Conservation (phyloP, 2,113 vertebrate species). For the Merops nubicus region DNA sequence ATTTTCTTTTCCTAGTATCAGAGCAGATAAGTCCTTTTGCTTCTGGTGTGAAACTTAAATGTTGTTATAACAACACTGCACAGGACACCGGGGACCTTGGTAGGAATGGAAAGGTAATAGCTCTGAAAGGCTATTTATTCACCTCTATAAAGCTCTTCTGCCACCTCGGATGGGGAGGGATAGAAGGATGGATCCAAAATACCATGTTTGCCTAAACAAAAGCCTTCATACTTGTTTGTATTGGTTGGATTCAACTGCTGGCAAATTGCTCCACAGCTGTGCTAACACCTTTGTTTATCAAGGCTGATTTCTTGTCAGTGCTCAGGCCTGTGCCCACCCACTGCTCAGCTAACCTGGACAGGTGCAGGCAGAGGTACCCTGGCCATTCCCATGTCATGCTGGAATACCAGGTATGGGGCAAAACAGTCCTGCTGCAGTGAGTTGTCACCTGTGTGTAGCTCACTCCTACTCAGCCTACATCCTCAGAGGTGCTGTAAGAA, state of each 20-base stretch:
- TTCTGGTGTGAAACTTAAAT: background rate
- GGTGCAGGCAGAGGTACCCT: background rate
- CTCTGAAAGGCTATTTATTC: background rate
- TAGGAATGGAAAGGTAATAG: background rate
- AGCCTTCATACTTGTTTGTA: background rate
- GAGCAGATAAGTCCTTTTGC: background rate
- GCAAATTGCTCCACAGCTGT: background rate
- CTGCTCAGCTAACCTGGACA: background rate
- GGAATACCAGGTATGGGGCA: background rate
- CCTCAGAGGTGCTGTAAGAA: background rate
- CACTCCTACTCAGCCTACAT: background rate
- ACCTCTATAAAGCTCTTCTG: background rate
- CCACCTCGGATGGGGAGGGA: background rate
- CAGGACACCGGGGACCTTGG: background rate
- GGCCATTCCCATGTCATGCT: background rate
- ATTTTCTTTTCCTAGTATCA: constrained; percentile 29
- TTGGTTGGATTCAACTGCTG: background rate
- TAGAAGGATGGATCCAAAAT: background rate
- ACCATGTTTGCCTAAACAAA: background rate
- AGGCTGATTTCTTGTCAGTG: background rate
- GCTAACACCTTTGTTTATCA: background rate
- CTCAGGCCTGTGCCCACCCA: background rate
- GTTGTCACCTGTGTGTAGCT: background rate
- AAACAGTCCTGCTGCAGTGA: background rate
- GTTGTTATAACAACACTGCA: background rate